Percentiles rank a stretch among this genome's conserved stretches.
Conservation (phyloP, 2,113 vertebrate species). For the Entomyzon cyanotis region DNA sequence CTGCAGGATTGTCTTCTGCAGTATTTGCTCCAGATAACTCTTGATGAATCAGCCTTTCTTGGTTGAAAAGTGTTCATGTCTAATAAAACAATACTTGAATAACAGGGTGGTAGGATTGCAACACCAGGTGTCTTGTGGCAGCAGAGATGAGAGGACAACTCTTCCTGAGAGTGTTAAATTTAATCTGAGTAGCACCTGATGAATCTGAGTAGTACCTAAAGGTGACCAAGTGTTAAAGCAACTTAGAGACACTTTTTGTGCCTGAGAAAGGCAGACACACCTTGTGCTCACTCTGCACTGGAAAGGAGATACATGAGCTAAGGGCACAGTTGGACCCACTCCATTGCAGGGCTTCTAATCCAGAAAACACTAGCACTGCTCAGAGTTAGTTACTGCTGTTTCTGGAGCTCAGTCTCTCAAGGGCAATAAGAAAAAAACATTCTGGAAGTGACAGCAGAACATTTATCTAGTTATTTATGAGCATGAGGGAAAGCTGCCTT, state of each 20-base stretch:
- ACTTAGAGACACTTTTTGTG: not conserved
- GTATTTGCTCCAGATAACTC: not conserved
- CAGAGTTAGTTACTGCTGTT: not conserved
- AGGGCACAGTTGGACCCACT: not conserved
- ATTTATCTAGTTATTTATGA: not conserved
- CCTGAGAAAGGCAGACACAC: no score
- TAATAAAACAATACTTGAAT: not conserved
- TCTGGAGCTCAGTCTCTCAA: not conserved
- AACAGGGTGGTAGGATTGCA: not conserved
- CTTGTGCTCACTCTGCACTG: not conserved
- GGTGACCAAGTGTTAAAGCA: not conserved
- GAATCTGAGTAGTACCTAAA: not conserved
- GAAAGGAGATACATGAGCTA: not conserved
- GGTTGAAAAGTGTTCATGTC: not conserved
- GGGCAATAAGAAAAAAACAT: not conserved
- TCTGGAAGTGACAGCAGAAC: not conserved
- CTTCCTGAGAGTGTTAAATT: not conserved
- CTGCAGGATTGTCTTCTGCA: not conserved
- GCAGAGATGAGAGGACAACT: not conserved
- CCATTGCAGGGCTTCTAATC: not conserved
- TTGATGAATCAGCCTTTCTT: not conserved
- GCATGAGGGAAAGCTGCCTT: not conserved
- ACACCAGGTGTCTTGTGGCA: not conserved
- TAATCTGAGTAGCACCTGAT: not conserved
- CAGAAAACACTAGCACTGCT: not conserved